A percentile compares a stretch with the other conserved stretches of the same genome.
Evolutionary conservation across 2,888 invertebrate genomes (phyloP).

Genomic region (Orthosia gracilis): DNA sequence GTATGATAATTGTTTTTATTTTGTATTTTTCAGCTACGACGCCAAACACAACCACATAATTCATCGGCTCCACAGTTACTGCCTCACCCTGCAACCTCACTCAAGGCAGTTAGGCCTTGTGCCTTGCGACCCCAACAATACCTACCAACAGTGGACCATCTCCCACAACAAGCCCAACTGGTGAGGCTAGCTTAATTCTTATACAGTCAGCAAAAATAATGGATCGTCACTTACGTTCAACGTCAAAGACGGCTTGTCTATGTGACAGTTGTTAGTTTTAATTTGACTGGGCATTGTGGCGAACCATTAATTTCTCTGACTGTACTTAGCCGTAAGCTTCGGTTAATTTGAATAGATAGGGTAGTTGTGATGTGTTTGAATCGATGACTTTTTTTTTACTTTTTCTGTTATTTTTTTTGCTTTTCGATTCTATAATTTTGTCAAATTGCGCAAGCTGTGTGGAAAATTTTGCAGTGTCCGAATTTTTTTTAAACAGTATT

Average conservation of each 20-base stretch:
- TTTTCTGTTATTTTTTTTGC: no score
- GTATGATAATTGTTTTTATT: background rate
- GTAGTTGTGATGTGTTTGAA: constrained; percentile 41
- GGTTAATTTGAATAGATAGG: constrained; percentile 25
- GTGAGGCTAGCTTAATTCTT: constrained; percentile 71
- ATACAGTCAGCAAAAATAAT: background rate
- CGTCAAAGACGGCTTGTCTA: background rate
- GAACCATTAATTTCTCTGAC: constrained; percentile 2
- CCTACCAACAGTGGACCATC: constrained; percentile 97
- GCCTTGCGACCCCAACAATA: constrained; percentile 96
- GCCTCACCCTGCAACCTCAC: constrained; percentile 96
- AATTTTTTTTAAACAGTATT: background rate
- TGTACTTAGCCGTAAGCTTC: constrained; percentile 36
- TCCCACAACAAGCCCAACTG: constrained; percentile 81
- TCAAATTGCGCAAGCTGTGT: background rate
- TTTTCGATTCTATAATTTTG: no score
- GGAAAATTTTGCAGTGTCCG: background rate
- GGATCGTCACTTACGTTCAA: background rate
- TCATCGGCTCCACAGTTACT: constrained; percentile 95
- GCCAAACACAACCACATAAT: constrained; percentile 93
- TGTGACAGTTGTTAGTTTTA: background rate
- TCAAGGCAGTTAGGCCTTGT: constrained; percentile 94
- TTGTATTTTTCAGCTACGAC: constrained; percentile 91
- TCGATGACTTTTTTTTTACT: constrained; percentile 11
- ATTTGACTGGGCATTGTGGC: background rate